Base-by-base conservation (phyloP, 2,888 invertebrate species). In the Gymnoscelis rufifasciata region DNA sequence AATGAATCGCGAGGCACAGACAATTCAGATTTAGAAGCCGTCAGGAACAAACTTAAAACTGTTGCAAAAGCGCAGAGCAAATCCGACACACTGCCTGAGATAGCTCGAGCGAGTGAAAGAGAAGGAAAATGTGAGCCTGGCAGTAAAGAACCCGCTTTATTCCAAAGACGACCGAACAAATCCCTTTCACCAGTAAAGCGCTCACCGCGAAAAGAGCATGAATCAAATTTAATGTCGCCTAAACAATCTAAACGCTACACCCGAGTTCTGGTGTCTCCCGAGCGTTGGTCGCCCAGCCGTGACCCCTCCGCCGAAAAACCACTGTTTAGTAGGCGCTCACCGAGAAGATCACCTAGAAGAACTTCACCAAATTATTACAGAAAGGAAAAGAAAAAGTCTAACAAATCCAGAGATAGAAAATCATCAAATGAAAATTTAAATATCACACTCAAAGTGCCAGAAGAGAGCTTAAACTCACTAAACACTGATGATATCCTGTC, bases 401-500 rank as follows among this genome's bases (percentile, higher is more conserved):
- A 60, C 1, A 81, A 71, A 57, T 60, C 8, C 58, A 63, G 35
- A 48, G 52, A 14, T 54, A 54, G 26, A 66, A 72, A 55, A 59
- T 65, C 3, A 6, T 33, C 35, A 42, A 77, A 78, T 57, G 78
- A 33, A 33, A 33, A 79, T 55, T 66, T 86, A 43, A 87, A 88
- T 53, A 87, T 88, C 26, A 87, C 86, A 1, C 64, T 88, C 5
- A 83, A 83, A 48, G 86, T 88, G 6, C 86, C 87, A 29, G 71
- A 84, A 66, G 80, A 83, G 62, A 82, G 78, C 41, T 60, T 88
- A 43, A 62, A 69, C 52, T 81, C 82, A 6, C 68, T 88, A 8
- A 82, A 83, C 51, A 83, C 84, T 1, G 71, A 78, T 56, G 83
- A 87, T 60, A 86, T 89, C 54, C 63, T 89, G 6, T 71, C 76